A percentile compares a stretch with the other conserved stretches of the same genome.
Conservation (phyloP, 1,140 invertebrate genomes). For the Drosophila hydei region DNA sequence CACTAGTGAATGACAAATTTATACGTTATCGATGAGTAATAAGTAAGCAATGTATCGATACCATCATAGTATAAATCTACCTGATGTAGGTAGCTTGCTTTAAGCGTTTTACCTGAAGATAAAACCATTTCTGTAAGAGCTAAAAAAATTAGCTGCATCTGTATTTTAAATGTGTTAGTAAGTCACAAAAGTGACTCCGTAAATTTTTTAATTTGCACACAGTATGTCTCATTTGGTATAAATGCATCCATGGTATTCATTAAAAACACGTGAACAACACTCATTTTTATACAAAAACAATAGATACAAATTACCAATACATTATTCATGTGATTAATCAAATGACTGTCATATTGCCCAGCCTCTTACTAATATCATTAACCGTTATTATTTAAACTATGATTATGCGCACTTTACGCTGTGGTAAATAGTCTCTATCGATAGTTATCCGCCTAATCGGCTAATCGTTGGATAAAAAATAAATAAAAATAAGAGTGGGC, state of each 20-base stretch:
- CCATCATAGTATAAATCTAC: neutral
- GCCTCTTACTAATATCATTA: no score
- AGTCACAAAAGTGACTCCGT: neutral
- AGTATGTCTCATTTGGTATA: no score
- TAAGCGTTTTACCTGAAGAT: neutral
- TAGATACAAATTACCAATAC: neutral
- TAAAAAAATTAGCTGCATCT: neutral
- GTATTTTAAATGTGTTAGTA: neutral
- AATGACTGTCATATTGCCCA: neutral
- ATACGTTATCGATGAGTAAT: conserved; percentile 24
- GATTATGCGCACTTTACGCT: conserved; percentile 8
- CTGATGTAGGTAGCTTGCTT: neutral
- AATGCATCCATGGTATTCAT: neutral
- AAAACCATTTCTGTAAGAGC: neutral
- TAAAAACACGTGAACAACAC: neutral
- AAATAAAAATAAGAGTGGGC: conserved; percentile 11
- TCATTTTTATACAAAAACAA: neutral
- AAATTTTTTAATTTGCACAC: neutral
- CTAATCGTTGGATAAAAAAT: conserved; percentile 15
- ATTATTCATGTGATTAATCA: neutral
- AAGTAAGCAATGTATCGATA: neutral
- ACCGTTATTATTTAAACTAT: conserved; percentile 14
- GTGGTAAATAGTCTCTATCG: conserved; percentile 12
- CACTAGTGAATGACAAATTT: conserved; percentile 39
- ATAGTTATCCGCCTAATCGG: conserved; percentile 12